phyloP scores from a whole-genome alignment of 1,140 invertebrate species.

The Penaeus chinensis region DNA sequence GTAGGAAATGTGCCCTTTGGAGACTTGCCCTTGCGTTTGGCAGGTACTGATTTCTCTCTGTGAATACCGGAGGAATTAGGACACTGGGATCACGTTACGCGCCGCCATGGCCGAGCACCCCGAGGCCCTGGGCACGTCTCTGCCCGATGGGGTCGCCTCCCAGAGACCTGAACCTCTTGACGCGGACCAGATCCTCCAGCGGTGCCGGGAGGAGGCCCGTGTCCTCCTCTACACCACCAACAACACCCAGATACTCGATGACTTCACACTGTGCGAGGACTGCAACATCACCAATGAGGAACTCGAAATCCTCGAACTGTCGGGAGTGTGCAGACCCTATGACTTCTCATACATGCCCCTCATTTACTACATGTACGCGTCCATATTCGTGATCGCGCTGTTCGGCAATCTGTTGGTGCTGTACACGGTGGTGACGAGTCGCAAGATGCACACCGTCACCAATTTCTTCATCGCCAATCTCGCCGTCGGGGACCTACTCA shows the following conservation, averaged over 20 bases:
- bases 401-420: conserved; percentile 85
- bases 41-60: no score
- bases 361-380: conserved; percentile 74
- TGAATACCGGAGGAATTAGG: no score
- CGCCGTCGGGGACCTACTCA: conserved; percentile 85
- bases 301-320: conserved; percentile 5
- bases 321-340: conserved; percentile 20
- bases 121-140: no score
- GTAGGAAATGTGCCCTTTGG: no score
- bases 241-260: background rate
- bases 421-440: conserved; percentile 80
- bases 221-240: background rate
- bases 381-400: conserved; percentile 80
- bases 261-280: conserved; percentile 18
- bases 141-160: no score
- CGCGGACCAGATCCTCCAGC: conserved; percentile 4
- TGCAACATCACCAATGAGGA: conserved; percentile 30
- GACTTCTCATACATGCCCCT: conserved; percentile 50
- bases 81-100: no score
- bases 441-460: conserved; percentile 84
- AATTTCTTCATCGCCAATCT: conserved; percentile 90
- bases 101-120: no score
- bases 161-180: no score
- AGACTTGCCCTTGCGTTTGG: no score
- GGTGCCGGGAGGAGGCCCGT: background rate